Percentiles rank a stretch among this genome's conserved stretches.
phyloP scores from a whole-genome alignment of 2,113 vertebrate genomes.

The Hyperopisus bebe region DNA sequence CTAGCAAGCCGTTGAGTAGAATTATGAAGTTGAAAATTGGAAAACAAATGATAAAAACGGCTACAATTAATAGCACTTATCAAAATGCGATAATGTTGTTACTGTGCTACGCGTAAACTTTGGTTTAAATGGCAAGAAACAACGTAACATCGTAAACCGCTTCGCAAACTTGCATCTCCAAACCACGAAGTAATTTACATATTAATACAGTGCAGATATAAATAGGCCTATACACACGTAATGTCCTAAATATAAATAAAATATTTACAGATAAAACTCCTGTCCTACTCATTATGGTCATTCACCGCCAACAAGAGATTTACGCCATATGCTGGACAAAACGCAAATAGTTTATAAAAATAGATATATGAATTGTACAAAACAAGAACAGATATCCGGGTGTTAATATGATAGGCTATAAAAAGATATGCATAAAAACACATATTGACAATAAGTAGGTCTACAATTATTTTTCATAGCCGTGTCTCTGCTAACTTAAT shows the following conservation, averaged over 20 bases:
- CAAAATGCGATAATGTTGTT: background rate
- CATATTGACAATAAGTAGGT: too few species aligned
- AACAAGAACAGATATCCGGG: too few species aligned
- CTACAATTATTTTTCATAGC: too few species aligned
- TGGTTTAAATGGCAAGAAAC: background rate
- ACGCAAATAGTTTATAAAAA: too few species aligned
- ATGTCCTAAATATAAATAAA: background rate
- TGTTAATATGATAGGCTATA: background rate
- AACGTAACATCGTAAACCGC: background rate
- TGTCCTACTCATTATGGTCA: background rate
- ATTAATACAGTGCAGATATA: background rate
- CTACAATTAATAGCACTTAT: background rate
- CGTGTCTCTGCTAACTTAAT: too few species aligned
- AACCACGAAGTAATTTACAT: background rate
- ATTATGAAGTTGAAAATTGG: too few species aligned
- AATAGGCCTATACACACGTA: background rate
- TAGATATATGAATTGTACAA: background rate
- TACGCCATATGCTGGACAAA: background rate
- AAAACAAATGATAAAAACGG: background rate
- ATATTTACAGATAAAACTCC: background rate
- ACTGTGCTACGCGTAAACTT: background rate
- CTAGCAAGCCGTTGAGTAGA: too few species aligned
- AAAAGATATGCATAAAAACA: too few species aligned
- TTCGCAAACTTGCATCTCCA: background rate
- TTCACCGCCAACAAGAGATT: background rate